Conservation (phyloP, 2,113 vertebrate species). For the Gymnogyps californianus region DNA sequence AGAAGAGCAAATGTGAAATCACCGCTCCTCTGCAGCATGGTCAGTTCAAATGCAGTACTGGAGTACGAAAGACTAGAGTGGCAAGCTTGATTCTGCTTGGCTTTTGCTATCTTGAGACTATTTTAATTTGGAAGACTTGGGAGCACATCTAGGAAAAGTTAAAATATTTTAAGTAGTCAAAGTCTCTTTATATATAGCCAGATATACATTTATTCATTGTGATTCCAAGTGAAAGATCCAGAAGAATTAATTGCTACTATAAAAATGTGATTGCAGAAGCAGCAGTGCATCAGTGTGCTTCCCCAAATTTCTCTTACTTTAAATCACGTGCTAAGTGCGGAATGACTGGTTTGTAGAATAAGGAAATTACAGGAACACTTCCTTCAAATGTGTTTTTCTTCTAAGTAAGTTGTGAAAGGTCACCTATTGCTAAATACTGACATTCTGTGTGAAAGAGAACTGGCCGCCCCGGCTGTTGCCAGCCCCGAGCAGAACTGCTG, state of each 20-base stretch:
- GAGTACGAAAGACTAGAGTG: not conserved
- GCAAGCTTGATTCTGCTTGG: not conserved
- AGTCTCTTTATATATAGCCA: not conserved
- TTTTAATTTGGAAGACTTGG: not conserved
- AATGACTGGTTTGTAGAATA: not conserved
- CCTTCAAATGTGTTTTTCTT: slow-evolving; percentile 14
- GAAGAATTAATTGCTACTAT: not conserved
- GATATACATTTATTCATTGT: not conserved
- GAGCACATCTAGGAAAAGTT: not conserved
- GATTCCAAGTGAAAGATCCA: not conserved
- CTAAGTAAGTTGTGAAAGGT: slow-evolving; percentile 26
- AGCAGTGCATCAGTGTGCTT: not conserved
- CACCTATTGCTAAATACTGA: not conserved
- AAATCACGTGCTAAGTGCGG: not conserved
- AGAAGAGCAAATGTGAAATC: not conserved
- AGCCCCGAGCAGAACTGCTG: not conserved
- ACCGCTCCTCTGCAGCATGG: not conserved
- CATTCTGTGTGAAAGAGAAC: slow-evolving; percentile 44
- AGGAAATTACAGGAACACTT: slow-evolving; percentile 32
- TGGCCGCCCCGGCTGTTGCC: rapidly evolving
- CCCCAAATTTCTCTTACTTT: not conserved
- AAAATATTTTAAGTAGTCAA: not conserved
- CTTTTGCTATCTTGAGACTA: not conserved
- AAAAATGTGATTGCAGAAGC: not conserved
- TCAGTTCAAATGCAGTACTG: not conserved